Percentiles rank a stretch among this genome's conserved stretches.
Conservation (phyloP, 2,113 vertebrate genomes). For the Columba janthina region DNA sequence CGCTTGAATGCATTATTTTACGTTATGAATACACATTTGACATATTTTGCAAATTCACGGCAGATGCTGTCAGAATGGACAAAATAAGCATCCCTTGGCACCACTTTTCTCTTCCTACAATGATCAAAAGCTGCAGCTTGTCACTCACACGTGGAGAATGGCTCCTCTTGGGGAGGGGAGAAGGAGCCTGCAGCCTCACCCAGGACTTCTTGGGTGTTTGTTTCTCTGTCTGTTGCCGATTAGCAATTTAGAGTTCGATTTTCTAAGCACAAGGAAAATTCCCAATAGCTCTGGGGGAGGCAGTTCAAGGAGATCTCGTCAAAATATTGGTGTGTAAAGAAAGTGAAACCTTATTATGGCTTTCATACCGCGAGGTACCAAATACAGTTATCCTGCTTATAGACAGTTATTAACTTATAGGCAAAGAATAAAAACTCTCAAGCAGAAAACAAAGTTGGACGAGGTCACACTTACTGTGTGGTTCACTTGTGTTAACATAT, state of each 20-base stretch:
- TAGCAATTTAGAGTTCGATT: neutral
- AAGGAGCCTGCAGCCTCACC: neutral
- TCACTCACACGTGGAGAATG: neutral
- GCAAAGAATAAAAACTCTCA: neutral
- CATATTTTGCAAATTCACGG: neutral
- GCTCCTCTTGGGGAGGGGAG: neutral
- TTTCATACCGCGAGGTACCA: neutral
- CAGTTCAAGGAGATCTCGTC: slow-evolving; percentile 1
- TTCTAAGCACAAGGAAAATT: neutral
- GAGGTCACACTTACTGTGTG: neutral
- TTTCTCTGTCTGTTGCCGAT: neutral
- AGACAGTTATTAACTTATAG: neutral
- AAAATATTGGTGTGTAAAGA: slow-evolving; percentile 11
- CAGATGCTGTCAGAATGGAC: slow-evolving; percentile 11
- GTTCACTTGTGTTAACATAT: neutral
- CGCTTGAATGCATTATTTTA: neutral
- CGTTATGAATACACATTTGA: neutral
- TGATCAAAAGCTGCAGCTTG: slow-evolving; percentile 32
- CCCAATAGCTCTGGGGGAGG: neutral
- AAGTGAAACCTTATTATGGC: slow-evolving; percentile 4
- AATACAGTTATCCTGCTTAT: neutral
- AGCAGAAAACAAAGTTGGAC: neutral
- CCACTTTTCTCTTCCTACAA: neutral
- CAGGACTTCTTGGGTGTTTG: neutral
- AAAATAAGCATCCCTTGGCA: neutral